phyloP scores from a whole-genome alignment of 2,113 vertebrate species.

The Marcusenius ussheri region DNA sequence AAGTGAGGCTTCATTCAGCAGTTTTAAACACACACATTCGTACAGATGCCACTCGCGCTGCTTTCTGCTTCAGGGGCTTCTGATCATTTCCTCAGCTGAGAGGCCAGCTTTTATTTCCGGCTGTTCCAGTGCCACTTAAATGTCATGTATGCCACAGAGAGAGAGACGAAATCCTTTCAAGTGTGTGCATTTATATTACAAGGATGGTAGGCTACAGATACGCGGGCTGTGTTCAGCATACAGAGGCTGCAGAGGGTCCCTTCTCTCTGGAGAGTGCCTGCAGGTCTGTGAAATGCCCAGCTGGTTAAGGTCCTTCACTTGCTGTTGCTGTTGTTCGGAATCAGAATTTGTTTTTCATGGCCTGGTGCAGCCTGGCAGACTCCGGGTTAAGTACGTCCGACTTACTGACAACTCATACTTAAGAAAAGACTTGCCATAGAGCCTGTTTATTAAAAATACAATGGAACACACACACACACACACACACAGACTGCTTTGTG shows the following conservation, averaged over 20 bases:
- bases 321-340: neutral
- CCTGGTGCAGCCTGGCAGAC: neutral
- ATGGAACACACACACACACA: neutral
- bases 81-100: neutral
- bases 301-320: neutral
- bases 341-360: neutral
- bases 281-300: neutral
- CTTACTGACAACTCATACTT: too few species aligned
- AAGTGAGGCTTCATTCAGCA: neutral
- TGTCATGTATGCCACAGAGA: constrained; percentile 1
- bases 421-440: too few species aligned
- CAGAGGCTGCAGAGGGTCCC: neutral
- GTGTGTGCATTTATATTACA: neutral
- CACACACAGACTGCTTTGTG: neutral
- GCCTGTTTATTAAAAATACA: neutral
- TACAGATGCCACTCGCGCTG: neutral
- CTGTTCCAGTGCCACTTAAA: neutral
- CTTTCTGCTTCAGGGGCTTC: neutral
- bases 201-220: neutral
- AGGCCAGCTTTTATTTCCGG: neutral
- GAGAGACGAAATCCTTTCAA: neutral
- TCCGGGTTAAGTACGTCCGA: neutral
- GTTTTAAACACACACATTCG: neutral
- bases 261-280: neutral
- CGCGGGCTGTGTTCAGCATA: neutral